Evolutionary conservation across 1,140 invertebrate species (phyloP).

Genomic region (Portunus trituberculatus): DNA sequence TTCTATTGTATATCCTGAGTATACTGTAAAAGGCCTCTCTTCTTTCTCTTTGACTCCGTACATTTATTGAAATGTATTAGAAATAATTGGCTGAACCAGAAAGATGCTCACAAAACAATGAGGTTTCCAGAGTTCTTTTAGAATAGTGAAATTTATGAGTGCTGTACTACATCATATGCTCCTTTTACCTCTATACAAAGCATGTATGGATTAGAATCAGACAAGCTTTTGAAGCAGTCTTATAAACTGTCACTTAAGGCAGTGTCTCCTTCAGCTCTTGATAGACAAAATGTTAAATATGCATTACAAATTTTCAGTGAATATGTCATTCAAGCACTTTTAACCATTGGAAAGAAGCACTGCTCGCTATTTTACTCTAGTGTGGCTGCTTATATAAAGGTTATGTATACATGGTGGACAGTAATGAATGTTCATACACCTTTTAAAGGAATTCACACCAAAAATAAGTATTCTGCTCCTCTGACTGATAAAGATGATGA

Average conservation of each 20-base stretch:
- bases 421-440: conserved; percentile 65
- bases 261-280: background rate
- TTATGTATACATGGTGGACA: conserved; percentile 19
- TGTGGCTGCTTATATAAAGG: conserved; percentile 30
- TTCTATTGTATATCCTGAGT: conserved; percentile 28
- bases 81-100: conserved; percentile 28
- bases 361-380: background rate
- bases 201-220: background rate
- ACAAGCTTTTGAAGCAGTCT: conserved; percentile 58
- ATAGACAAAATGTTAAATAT: conserved; percentile 42
- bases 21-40: conserved; percentile 1
- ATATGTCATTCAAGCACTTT: background rate
- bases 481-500: conserved; percentile 58
- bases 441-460: conserved; percentile 48
- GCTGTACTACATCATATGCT: background rate
- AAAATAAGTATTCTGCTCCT: conserved; percentile 52
- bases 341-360: conserved; percentile 2
- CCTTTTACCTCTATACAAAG: background rate
- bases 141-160: background rate
- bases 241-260: conserved; percentile 48
- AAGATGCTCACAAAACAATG: conserved; percentile 33
- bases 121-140: conserved; percentile 10
- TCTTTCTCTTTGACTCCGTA: background rate
- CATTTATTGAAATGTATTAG: conserved; percentile 13
- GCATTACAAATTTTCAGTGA: conserved; percentile 38